Evolutionary conservation across 1,140 invertebrate species (phyloP), one percentile per base, ranked within the genome.

Genomic region (Batillaria attramentaria): DNA sequence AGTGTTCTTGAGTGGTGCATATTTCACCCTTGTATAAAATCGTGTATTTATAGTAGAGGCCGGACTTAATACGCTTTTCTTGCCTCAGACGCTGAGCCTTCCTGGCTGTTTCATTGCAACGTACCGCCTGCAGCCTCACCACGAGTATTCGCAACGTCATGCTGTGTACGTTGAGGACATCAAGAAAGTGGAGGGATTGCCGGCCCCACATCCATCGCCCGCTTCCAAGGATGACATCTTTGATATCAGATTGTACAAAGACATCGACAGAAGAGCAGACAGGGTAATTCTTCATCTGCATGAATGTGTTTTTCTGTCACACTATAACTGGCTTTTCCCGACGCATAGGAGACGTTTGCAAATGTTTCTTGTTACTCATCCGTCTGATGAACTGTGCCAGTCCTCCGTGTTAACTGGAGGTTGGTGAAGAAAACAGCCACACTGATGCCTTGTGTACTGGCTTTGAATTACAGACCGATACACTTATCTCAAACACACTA

Each of bases 71-170:
- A 57, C 18, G 54, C n/a, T n/a, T 57, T 57, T 20, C n/a, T 31
- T 39, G 8, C 41, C n/a, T n/a, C 70, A 79, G 77, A 20, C 42
- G 3, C 72, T 60, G 77, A 33, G 31, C 31, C 43, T 79, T 10
- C 43, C 69, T 8, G 84, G 83, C n/a, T 79, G 81, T 60, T 78
- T 86, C 60, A 66, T 86, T 13, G 77, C 84, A 39, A 86, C 84
- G 1, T 86, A 84, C 77, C 81, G 82, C 68, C 77, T 86, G 16
- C 79, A 82, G 42, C 82, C 84, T 3, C 72, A 68, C n/a, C 84
- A 83, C 74, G 73, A 78, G 35, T 77, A 74, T 31, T 80, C 79
- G 8, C 62, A 79, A 28, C 43, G 50, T 42, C 83, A 83, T 33
- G 74, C 78, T 42, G 78, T 82, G 46, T 86, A 76, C 62, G 81